phyloP scores from a whole-genome alignment of 1,140 invertebrate genomes.

The Neotoxoptera formosana region DNA sequence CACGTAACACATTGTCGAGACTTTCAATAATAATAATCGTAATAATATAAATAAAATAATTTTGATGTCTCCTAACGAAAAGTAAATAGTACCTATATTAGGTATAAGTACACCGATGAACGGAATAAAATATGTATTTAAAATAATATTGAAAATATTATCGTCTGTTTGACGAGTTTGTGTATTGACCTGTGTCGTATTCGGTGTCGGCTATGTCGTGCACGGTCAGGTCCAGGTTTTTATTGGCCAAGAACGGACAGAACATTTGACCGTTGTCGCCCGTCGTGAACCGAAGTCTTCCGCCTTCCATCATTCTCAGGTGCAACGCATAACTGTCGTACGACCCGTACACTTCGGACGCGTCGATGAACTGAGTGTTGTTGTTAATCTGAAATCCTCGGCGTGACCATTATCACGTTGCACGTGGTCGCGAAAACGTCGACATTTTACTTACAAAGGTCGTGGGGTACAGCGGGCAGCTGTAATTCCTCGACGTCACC shows the following conservation, averaged over 20 bases:
- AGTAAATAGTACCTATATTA: too few species aligned
- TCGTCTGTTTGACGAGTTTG: too few species aligned
- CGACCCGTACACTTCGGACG: conserved; percentile 76
- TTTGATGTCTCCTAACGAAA: too few species aligned
- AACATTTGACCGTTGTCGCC: not conserved
- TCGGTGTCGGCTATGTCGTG: too few species aligned
- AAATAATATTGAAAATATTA: not conserved
- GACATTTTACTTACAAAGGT: conserved; percentile 36
- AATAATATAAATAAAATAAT: too few species aligned
- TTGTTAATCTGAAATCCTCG: conserved; percentile 72
- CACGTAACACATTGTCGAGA: too few species aligned
- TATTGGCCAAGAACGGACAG: not conserved
- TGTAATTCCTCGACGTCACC: conserved; percentile 2
- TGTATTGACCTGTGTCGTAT: conserved; percentile 39
- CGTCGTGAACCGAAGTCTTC: conserved; percentile 66
- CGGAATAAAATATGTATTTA: not conserved
- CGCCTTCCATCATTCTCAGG: conserved; percentile 68
- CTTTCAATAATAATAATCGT: too few species aligned
- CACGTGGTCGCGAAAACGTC: not conserved
- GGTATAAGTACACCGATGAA: too few species aligned
- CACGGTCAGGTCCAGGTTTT: not conserved
- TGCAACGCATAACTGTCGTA: conserved; percentile 66
- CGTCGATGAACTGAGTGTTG: conserved; percentile 77
- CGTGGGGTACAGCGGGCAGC: conserved; percentile 14
- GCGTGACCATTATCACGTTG: not conserved